Conservation (phyloP, 1,140 invertebrate genomes). For the Planococcus citri region DNA sequence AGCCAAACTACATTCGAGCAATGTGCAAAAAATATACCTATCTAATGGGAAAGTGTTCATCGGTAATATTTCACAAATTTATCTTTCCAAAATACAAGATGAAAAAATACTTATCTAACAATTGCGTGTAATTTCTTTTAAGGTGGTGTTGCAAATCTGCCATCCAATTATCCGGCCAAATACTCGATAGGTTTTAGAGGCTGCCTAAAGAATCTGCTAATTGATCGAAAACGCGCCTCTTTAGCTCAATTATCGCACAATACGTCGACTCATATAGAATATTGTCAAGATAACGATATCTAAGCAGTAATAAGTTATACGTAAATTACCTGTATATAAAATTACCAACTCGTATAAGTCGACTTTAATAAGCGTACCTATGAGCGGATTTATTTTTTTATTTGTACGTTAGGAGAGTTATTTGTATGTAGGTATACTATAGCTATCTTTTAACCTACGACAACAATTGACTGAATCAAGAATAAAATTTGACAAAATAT, state of each 20-base stretch:
- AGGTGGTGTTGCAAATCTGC: neutral
- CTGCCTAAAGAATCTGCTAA: neutral
- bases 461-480: no score
- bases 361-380: no score
- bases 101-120: neutral
- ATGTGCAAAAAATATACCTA: neutral
- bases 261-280: neutral
- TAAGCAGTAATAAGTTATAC: neutral
- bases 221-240: neutral
- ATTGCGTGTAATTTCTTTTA: neutral
- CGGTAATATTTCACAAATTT: neutral
- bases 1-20: neutral
- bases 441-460: no score
- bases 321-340: no score
- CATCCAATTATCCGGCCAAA: neutral
- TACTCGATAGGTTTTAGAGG: neutral
- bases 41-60: conserved; percentile 13
- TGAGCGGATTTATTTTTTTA: no score
- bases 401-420: no score
- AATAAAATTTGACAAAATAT: no score
- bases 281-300: conserved; percentile 8
- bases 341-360: no score
- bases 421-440: no score
- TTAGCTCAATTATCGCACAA: conserved; percentile 10
- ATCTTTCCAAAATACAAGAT: neutral